These are phyloP conservation scores for Calameuta filiformis DNA, from an alignment of 2,888 invertebrate genomes.

Conservation along the genomic window DNA sequence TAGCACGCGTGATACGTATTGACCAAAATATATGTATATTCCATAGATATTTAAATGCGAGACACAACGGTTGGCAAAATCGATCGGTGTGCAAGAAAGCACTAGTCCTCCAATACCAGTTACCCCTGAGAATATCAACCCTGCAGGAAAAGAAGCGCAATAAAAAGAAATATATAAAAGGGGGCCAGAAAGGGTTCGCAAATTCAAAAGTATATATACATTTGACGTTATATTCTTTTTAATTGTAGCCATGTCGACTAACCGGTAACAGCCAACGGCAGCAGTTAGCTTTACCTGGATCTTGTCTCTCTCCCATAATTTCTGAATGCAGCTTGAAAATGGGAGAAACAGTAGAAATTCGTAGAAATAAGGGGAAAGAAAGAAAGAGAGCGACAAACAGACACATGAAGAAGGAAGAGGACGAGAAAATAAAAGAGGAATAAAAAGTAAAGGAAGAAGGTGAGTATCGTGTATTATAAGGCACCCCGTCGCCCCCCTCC, in stretches of 20 bases:
- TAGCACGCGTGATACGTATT: background rate
- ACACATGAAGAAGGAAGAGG: background rate
- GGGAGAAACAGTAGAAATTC: slow-evolving; percentile 18
- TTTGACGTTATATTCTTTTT: background rate
- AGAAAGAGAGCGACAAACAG: slow-evolving; percentile 14
- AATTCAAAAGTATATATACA: background rate
- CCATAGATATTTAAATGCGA: background rate
- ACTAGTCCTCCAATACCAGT: background rate
- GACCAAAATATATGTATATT: background rate
- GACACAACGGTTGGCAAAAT: background rate
- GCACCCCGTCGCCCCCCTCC: background rate
- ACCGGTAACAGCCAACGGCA: background rate
- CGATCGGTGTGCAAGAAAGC: background rate
- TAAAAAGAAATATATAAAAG: background rate
- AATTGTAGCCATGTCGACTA: background rate
- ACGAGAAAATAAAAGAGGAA: background rate
- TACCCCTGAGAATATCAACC: background rate
- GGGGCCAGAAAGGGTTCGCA: background rate
- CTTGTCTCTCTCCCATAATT: slow-evolving; percentile 37
- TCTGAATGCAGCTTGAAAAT: slow-evolving; percentile 53
- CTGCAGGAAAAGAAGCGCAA: background rate
- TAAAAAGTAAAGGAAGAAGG: slow-evolving; percentile 21
- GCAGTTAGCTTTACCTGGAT: background rate
- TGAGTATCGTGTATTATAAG: background rate
- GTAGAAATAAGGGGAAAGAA: slow-evolving; percentile 22